These are phyloP conservation scores for Anastrepha obliqua DNA, from an alignment of 1,140 invertebrate genomes.

Conservation along the genomic window DNA sequence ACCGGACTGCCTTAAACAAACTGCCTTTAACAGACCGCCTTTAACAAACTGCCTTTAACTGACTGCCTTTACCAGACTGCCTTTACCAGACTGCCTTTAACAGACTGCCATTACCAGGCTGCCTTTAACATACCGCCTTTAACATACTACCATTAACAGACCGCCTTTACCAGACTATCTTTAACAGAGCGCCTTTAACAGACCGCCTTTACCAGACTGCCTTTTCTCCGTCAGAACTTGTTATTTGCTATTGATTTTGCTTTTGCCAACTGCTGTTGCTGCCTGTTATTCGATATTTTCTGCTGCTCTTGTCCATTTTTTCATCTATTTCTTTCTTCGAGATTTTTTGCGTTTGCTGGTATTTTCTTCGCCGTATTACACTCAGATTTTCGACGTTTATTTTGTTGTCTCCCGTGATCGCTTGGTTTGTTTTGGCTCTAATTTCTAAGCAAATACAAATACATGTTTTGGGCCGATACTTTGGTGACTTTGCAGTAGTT, in stretches of 20 bases:
- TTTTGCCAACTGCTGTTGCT: not conserved
- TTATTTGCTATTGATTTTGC: constrained; percentile 7
- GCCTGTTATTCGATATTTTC: constrained; percentile 3
- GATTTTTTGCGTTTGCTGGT: not conserved
- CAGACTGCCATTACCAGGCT: too few relatives aligned
- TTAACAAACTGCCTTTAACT: too few relatives aligned
- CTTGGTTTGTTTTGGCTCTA: constrained; percentile 43
- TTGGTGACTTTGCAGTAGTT: not conserved
- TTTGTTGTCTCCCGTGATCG: not conserved
- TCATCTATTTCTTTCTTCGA: not conserved
- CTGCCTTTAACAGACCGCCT: too few relatives aligned
- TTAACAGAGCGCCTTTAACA: too few relatives aligned
- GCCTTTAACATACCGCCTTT: not conserved
- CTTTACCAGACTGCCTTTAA: too few relatives aligned
- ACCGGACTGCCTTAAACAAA: too few relatives aligned
- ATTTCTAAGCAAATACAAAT: constrained; percentile 49
- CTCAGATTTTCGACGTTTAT: not conserved
- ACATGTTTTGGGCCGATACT: not conserved
- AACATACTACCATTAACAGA: too few relatives aligned
- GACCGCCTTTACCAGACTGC: not conserved
- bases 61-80: too few relatives aligned
- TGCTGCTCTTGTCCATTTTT: not conserved
- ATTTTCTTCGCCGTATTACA: not conserved
- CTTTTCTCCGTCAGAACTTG: not conserved
- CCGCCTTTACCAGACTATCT: too few relatives aligned